phyloP scores from a whole-genome alignment of 2,113 vertebrate species.

The Speoplatyrhinus poulsoni region DNA sequence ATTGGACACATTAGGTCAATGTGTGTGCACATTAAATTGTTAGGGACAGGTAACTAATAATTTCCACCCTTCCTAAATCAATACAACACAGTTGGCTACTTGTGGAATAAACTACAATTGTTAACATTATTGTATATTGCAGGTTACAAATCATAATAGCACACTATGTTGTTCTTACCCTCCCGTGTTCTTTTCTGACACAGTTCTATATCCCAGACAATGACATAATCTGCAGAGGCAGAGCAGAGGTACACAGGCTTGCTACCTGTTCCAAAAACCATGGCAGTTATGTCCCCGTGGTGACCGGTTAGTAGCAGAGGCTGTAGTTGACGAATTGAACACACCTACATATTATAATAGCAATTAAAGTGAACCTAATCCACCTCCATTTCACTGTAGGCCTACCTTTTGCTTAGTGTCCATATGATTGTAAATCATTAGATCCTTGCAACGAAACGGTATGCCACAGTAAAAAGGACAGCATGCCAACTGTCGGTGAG shows the following conservation, averaged over 20 bases:
- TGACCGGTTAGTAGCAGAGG: slow-evolving; percentile 81
- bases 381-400: neutral
- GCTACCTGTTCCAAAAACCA: slow-evolving; percentile 78
- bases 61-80: no score
- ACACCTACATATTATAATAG: neutral
- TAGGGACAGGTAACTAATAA: no score
- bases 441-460: slow-evolving; percentile 63
- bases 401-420: slow-evolving; percentile 70
- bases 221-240: slow-evolving; percentile 81
- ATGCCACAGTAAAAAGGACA: slow-evolving; percentile 70
- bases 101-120: no score
- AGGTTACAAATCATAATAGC: neutral
- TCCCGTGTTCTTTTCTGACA: slow-evolving; percentile 69
- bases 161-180: slow-evolving; percentile 67
- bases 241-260: slow-evolving; percentile 79
- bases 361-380: neutral
- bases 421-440: slow-evolving; percentile 74
- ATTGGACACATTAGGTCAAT: no score
- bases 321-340: slow-evolving; percentile 37
- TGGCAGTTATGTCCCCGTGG: slow-evolving; percentile 74
- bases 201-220: slow-evolving; percentile 81
- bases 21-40: no score
- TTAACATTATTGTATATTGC: no score
- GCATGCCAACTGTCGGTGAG: slow-evolving; percentile 80
- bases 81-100: no score